Base-by-base conservation (phyloP, 2,888 invertebrate species). In the Drosophila nr. perissopoda region DNA sequence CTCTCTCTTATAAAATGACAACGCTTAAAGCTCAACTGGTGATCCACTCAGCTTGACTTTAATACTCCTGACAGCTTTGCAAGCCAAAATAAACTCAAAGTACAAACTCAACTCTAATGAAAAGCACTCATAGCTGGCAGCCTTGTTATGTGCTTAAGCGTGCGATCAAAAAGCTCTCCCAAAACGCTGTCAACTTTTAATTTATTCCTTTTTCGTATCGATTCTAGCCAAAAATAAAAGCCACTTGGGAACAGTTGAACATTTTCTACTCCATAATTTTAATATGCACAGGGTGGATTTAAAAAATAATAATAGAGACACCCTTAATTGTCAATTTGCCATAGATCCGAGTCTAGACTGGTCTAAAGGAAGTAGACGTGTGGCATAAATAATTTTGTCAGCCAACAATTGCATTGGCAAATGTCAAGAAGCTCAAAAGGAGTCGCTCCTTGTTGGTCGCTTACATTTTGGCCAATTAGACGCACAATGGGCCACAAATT, bases 401-500 rank as follows among this genome's bases (percentile, higher is more conserved):
- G 40, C 51, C 7, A 18, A n/a, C 4, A 38, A 46, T 38, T 49
- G 40, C 49, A 40, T 40, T 56, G 25, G 56, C 51, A 25, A 40
- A 25, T 42, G 56, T 57, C 34, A 67, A 57, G 68, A n/a, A 66
- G 31, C 25, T 27, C 13, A 18, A 21, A 36, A 33, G 49, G 21
- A 51, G 58, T 61, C 59, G 63, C 61, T 68, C 49, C 59, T 65
- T 65, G 64, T 70, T 65, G 69, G 69, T 64, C 67, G 68, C 79
- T 74, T 79, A 64, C 83, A 83, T 70, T 87, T 87, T 74, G 81
- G 83, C 83, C 85, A 89, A 87, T 89, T 89, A 89, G 85, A 71
- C 77, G 75, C 74, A 87, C 87, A 87, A 87, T 87, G 78, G 73
- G 70, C 76, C 83, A 72, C 85, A 85, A 87, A 89, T 87, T 87